phyloP scores from a whole-genome alignment of 1,140 invertebrate species.

The Drosophila setifemur region DNA sequence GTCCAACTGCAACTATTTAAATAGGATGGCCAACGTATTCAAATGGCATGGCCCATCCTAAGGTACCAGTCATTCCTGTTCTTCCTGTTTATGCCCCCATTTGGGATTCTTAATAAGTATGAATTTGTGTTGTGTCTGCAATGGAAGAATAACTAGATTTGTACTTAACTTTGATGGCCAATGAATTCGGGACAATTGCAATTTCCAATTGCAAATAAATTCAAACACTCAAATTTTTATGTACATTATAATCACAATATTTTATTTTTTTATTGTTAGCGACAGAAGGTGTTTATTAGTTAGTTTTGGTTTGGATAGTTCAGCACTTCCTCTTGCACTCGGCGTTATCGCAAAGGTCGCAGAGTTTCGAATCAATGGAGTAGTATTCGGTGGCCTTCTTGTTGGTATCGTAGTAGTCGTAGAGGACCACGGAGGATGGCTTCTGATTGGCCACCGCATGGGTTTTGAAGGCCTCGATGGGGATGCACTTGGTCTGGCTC shows the following conservation, averaged over 20 bases:
- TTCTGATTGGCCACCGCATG: constrained; percentile 93
- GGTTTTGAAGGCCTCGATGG: constrained; percentile 91
- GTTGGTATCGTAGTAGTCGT: constrained; percentile 96
- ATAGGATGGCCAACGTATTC: no score
- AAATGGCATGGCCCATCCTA: no score
- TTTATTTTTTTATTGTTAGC: constrained; percentile 11
- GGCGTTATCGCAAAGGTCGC: constrained; percentile 67
- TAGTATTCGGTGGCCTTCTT: constrained; percentile 83
- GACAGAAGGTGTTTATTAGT: not conserved
- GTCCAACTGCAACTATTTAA: no score
- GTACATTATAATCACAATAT: constrained; percentile 32
- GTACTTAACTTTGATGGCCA: no score
- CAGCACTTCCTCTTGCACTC: constrained; percentile 52
- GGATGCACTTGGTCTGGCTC: constrained; percentile 88
- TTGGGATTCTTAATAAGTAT: no score
- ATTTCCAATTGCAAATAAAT: no score
- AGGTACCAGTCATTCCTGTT: no score
- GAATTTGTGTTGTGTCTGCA: no score
- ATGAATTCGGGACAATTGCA: no score
- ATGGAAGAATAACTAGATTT: no score
- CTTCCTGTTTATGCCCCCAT: no score
- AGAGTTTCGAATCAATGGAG: constrained; percentile 66
- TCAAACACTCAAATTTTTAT: no score
- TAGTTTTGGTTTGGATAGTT: constrained; percentile 20
- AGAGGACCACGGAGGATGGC: constrained; percentile 91